Evolutionary conservation across 2,113 vertebrate genomes (phyloP).

Genomic region (Cyanoliseus patagonus): DNA sequence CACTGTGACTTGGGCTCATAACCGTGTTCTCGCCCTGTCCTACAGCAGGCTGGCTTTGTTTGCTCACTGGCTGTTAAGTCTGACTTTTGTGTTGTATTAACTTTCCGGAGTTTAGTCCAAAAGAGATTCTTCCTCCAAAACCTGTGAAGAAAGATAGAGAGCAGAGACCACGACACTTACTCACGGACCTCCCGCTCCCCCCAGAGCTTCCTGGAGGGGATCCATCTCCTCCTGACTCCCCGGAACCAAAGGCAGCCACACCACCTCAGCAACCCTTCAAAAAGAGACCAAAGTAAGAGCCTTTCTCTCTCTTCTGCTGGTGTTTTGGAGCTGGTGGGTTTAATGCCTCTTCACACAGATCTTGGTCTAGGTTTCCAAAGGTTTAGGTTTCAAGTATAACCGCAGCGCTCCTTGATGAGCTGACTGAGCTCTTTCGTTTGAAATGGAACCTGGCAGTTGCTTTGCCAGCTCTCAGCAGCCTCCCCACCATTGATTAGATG

Average conservation of each 20-base stretch:
- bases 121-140: conserved; percentile 88
- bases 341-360: background rate
- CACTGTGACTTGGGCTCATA: background rate
- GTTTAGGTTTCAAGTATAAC: fast-evolving
- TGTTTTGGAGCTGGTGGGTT: background rate
- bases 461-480: background rate
- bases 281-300: conserved; percentile 96
- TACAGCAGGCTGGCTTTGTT: background rate
- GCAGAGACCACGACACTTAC: conserved; percentile 86
- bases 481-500: background rate
- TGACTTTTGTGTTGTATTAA: conserved; percentile 47
- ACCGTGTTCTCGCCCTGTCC: background rate
- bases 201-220: conserved; percentile 89
- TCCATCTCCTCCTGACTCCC: conserved; percentile 90
- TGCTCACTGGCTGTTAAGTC: background rate
- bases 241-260: conserved; percentile 83
- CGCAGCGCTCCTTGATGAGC: background rate
- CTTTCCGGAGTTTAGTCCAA: conserved; percentile 84
- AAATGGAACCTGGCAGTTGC: background rate
- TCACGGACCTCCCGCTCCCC: conserved; percentile 93
- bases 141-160: conserved; percentile 89
- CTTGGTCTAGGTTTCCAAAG: background rate
- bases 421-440: background rate
- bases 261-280: conserved; percentile 87
- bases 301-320: background rate